These are phyloP conservation scores for Eupeodes corollae DNA, from an alignment of 1,140 invertebrate species.

Conservation along the genomic window DNA sequence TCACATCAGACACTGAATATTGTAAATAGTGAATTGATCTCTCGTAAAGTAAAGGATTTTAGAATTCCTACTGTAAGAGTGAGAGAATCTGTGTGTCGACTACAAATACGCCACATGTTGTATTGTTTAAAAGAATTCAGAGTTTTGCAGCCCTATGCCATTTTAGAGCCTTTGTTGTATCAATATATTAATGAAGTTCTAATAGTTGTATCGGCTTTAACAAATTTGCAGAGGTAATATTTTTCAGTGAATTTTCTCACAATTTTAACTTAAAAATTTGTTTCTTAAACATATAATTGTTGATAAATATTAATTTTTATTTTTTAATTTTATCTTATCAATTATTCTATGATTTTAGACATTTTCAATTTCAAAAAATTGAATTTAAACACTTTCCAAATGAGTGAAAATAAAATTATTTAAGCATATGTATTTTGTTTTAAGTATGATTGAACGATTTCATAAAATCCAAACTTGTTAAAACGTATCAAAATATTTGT, in stretches of 20 bases:
- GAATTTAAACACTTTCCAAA: too few species aligned
- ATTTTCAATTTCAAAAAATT: too few species aligned
- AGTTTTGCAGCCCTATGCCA: constrained; percentile 21
- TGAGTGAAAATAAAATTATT: too few species aligned
- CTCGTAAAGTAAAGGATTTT: constrained; percentile 17
- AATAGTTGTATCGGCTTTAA: constrained; percentile 21
- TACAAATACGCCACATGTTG: constrained; percentile 23
- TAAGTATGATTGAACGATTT: too few species aligned
- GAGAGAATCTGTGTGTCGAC: constrained; percentile 21
- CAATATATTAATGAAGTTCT: constrained; percentile 31
- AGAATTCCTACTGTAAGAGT: constrained; percentile 24
- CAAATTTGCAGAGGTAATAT: constrained; percentile 28
- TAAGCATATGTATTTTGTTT: too few species aligned
- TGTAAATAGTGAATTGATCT: constrained; percentile 20
- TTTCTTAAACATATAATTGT: too few species aligned
- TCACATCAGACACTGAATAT: constrained; percentile 20
- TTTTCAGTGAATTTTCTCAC: background rate
- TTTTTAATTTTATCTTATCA: too few species aligned
- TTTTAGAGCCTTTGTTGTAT: constrained; percentile 19
- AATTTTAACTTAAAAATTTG: too few species aligned
- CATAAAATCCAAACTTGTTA: too few species aligned
- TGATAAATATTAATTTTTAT: too few species aligned
- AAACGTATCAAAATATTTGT: too few species aligned
- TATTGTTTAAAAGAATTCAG: constrained; percentile 21
- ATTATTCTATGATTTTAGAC: too few species aligned